Percentiles rank a stretch among this genome's conserved stretches.
Conservation (phyloP, 2,113 vertebrate species). For the Sylvietta virens region DNA sequence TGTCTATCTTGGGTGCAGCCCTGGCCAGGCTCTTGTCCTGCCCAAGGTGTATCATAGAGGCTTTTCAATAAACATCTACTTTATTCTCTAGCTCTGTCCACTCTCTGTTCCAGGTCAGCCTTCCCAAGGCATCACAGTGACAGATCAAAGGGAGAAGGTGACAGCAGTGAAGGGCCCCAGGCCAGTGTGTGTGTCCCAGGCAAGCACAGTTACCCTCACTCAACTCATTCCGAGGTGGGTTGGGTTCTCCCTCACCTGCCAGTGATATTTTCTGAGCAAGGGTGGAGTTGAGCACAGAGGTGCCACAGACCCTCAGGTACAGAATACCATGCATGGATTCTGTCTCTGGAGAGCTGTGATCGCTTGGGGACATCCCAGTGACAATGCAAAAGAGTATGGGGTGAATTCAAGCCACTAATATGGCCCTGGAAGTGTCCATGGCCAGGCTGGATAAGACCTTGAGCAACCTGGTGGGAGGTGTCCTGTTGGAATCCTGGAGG, state of each 20-base stretch:
- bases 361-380: neutral
- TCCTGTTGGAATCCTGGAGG: too few species aligned
- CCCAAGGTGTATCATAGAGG: too few species aligned
- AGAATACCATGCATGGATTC: neutral
- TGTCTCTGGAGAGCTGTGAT: neutral
- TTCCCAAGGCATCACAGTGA: too few species aligned
- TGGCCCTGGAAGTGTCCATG: neutral
- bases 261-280: neutral
- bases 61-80: too few species aligned
- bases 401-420: neutral
- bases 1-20: too few species aligned
- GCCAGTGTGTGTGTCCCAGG: neutral
- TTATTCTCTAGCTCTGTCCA: too few species aligned
- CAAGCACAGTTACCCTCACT: neutral
- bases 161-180: neutral
- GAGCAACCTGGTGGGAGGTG: neutral
- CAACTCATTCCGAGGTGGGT: neutral
- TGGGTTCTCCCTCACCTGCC: neutral
- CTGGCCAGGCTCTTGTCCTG: too few species aligned
- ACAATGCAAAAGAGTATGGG: neutral
- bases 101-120: too few species aligned
- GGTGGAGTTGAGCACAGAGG: neutral
- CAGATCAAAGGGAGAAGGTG: neutral
- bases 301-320: neutral
- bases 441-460: neutral